Evolutionary conservation across 2,113 vertebrate species (phyloP).

Genomic region (Ageneiosus marmoratus): DNA sequence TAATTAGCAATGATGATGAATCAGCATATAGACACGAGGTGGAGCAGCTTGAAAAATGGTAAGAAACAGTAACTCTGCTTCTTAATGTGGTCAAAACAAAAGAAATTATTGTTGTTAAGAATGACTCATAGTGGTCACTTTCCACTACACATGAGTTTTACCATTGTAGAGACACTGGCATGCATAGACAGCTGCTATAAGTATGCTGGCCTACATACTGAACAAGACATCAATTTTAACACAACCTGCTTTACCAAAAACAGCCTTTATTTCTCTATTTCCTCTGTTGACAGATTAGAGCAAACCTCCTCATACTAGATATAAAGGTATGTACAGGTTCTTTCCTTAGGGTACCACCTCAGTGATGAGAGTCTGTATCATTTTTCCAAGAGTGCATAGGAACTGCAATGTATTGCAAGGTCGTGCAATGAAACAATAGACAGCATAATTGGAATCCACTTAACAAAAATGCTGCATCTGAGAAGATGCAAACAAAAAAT

Average conservation of each 20-base stretch:
- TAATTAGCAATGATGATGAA: neutral
- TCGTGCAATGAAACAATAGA: neutral
- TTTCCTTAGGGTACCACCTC: neutral
- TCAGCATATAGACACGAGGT: neutral
- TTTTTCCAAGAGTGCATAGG: neutral
- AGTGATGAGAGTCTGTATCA: neutral
- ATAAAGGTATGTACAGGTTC: neutral
- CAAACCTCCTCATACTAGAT: neutral
- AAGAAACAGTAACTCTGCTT: neutral
- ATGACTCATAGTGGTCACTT: constrained; percentile 15
- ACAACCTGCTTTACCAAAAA: neutral
- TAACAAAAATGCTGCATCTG: neutral
- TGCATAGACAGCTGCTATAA: neutral
- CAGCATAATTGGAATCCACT: neutral
- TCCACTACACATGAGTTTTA: neutral
- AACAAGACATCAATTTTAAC: neutral
- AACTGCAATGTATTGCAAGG: neutral
- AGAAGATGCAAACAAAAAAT: too few relatives aligned
- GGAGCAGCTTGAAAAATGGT: neutral
- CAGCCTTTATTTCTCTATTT: neutral
- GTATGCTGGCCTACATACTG: neutral
- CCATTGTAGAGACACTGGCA: neutral
- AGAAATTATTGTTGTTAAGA: neutral
- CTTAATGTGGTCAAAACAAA: constrained; percentile 3
- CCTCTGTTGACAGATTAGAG: neutral